Percentiles rank a stretch among this genome's conserved stretches.
Conservation (phyloP, 2,113 vertebrate species). For the Stigmatopora nigra region DNA sequence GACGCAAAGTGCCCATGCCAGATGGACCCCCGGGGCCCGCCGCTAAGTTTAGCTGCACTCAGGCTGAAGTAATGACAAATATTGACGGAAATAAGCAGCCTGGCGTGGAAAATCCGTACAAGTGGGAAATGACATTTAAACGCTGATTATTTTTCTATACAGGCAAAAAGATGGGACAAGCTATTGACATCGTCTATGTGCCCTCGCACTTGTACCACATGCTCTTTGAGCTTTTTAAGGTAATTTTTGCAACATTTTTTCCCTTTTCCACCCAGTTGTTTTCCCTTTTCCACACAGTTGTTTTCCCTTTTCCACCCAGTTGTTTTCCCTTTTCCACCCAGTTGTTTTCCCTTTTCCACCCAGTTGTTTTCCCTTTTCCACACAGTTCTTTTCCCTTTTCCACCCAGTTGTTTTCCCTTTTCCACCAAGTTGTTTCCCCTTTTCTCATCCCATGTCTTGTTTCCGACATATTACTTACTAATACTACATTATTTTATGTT, state of each 20-base stretch:
- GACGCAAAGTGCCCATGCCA: slow-evolving; percentile 15
- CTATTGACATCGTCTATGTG: slow-evolving; percentile 84
- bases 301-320: no score
- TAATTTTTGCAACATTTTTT: slow-evolving; percentile 31
- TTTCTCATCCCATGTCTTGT: no score
- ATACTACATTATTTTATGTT: no score
- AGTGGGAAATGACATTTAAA: slow-evolving; percentile 12
- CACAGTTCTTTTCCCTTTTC: no score
- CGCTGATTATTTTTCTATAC: slow-evolving; percentile 4
- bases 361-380: no score
- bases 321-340: no score
- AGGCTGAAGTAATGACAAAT: slow-evolving; percentile 29
- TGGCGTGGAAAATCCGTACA: slow-evolving; percentile 1
- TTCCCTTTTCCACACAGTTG: no score
- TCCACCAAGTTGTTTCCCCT: no score
- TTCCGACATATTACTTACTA: no score
- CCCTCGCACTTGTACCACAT: slow-evolving; percentile 96
- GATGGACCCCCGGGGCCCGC: slow-evolving; percentile 32
- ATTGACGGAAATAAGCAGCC: slow-evolving; percentile 42
- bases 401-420: no score
- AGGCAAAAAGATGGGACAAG: slow-evolving; percentile 69
- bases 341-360: no score
- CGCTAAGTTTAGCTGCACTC: slow-evolving; percentile 37
- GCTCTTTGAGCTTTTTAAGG: slow-evolving; percentile 97
- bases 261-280: no score